phyloP scores from a whole-genome alignment of 2,113 vertebrate species.

The Origma solitaria region DNA sequence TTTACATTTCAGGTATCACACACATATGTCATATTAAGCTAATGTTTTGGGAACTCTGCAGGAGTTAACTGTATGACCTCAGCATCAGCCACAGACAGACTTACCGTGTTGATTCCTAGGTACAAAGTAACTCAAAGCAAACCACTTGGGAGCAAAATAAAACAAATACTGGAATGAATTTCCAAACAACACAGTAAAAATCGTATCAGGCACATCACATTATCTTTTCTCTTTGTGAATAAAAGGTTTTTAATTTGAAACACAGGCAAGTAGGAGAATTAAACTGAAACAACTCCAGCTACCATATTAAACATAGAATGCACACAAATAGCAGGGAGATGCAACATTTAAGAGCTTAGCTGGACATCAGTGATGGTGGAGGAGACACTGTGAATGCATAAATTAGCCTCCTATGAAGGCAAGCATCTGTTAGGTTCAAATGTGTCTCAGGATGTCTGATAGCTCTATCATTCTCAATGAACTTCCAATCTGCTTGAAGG shows the following conservation, averaged over 20 bases:
- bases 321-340: background rate
- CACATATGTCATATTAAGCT: background rate
- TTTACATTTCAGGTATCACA: background rate
- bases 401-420: background rate
- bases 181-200: background rate
- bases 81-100: background rate
- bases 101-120: background rate
- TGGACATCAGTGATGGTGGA: background rate
- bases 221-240: background rate
- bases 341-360: background rate
- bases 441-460: background rate
- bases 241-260: background rate
- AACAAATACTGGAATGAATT: background rate
- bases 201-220: background rate
- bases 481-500: background rate
- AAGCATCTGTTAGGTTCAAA: background rate
- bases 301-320: background rate
- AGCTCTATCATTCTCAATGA: background rate
- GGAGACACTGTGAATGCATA: background rate
- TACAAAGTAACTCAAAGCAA: background rate
- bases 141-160: background rate
- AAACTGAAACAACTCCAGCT: background rate
- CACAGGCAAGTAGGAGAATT: background rate
- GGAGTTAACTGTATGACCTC: background rate
- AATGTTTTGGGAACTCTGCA: background rate